These are phyloP conservation scores for Spea multiplicata DNA, from an alignment of 2,113 vertebrate species.

Conservation along the genomic window DNA sequence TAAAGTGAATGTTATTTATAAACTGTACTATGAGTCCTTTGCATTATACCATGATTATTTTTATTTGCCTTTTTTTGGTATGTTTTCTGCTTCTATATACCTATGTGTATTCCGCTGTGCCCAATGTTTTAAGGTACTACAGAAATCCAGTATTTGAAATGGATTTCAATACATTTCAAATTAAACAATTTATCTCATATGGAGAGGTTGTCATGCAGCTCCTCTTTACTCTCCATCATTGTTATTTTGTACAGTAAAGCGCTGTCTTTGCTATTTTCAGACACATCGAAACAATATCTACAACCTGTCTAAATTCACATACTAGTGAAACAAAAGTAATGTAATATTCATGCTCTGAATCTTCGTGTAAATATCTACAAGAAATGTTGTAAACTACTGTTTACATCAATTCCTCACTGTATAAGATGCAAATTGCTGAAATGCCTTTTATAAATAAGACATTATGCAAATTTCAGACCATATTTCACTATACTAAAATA, in stretches of 20 bases:
- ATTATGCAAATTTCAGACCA: conserved; percentile 13
- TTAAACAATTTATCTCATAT: too few species aligned
- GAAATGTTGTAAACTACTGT: conserved; percentile 1
- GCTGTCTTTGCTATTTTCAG: background rate
- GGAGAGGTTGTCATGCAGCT: background rate
- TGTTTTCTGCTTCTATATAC: too few species aligned
- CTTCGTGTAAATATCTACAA: conserved; percentile 7
- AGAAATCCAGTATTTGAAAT: too few species aligned
- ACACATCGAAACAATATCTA: background rate
- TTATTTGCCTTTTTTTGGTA: too few species aligned
- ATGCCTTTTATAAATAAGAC: conserved; percentile 19
- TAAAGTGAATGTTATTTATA: too few species aligned
- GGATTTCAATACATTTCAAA: too few species aligned
- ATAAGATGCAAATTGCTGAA: conserved; percentile 6
- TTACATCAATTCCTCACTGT: conserved; percentile 5
- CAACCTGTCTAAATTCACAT: background rate
- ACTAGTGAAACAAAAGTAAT: background rate
- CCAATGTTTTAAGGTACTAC: too few species aligned
- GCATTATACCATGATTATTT: too few species aligned
- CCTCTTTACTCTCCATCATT: background rate
- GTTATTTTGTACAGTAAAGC: background rate
- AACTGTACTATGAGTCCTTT: too few species aligned
- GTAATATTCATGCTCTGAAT: background rate
- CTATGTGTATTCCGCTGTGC: too few species aligned
- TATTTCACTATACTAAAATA: conserved; percentile 16